Evolutionary conservation across 2,888 invertebrate genomes (phyloP), one percentile per base, ranked within the genome.

Genomic region (Molanna angustata): DNA sequence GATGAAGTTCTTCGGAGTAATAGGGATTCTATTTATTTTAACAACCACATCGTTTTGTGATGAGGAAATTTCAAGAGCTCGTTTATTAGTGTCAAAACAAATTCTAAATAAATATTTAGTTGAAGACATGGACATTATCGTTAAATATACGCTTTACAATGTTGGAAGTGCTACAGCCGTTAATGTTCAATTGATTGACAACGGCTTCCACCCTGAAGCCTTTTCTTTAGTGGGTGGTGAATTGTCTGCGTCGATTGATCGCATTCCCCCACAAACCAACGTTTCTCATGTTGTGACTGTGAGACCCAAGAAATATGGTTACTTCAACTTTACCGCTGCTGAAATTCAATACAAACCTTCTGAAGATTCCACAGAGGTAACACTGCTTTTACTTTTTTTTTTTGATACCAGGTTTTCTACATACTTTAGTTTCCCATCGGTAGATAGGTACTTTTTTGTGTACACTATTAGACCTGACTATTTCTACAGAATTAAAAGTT

Each of bases 311-410:
- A 86, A 86, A 65, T 91, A 82, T 66, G 98, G 98, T 21, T 92
- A 93, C 70, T 97, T 94, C 78, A 99, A 99, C 73, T 98, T 99
- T 70, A 91, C 96, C 2, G 87, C 96, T 46, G 98, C 98, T 57
- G 91, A 94, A 72, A 82, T 96, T 50, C 84, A 86, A 39, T 99
- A 99, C 75, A 86, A 85, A 64, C 80, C 88, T 40, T 84, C 86
- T 57, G 95, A 95, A 73, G 94, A 94, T 66, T 80, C 86, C 31
- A 76, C 83, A 63, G 82, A 84, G 71, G 86, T 86, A 68, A 76
- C 71, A 62, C 42, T 32, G 1, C n/a, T n/a, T n/a, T n/a, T n/a
- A n/a, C n/a, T 13, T 49, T 41, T 40, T 40, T 16, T 17, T 47
- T 4, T 16, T 9, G 7, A 7, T 40, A n/a, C n/a, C n/a, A n/a